A percentile compares a stretch with the other conserved stretches of the same genome.
Evolutionary conservation across 2,113 vertebrate species (phyloP).

Genomic region (Podilymbus podiceps): DNA sequence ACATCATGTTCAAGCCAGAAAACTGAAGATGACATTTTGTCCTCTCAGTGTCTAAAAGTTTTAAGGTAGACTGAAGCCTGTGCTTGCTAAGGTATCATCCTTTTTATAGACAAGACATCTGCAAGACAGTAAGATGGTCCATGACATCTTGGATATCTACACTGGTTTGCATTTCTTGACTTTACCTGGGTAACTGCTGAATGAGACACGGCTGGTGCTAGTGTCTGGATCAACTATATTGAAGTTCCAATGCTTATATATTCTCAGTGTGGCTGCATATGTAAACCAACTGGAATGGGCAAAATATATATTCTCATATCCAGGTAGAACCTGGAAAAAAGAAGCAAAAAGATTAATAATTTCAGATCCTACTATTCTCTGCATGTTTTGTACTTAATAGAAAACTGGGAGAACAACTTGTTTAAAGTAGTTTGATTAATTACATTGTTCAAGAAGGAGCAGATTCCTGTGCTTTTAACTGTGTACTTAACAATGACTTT

Average conservation of each 20-base stretch:
- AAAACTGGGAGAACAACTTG: neutral
- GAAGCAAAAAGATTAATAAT: neutral
- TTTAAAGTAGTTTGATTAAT: neutral
- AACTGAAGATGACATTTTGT: neutral
- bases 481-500: neutral
- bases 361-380: neutral
- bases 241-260: constrained; percentile 95
- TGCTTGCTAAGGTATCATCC: neutral
- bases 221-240: constrained; percentile 76
- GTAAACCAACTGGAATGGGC: constrained; percentile 95
- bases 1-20: neutral
- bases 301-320: constrained; percentile 90
- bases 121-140: neutral
- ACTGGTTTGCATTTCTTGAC: neutral
- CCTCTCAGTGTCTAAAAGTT: neutral
- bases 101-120: neutral
- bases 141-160: neutral
- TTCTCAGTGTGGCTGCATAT: constrained; percentile 87
- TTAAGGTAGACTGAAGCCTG: neutral
- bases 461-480: neutral
- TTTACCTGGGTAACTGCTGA: constrained; percentile 94
- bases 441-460: neutral
- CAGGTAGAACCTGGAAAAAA: constrained; percentile 85
- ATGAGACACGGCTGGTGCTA: constrained; percentile 81
- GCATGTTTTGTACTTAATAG: neutral